A percentile compares a stretch with the other conserved stretches of the same genome.
Conservation (phyloP, 2,797 vertebrate species). For the Miichthys miiuy region DNA sequence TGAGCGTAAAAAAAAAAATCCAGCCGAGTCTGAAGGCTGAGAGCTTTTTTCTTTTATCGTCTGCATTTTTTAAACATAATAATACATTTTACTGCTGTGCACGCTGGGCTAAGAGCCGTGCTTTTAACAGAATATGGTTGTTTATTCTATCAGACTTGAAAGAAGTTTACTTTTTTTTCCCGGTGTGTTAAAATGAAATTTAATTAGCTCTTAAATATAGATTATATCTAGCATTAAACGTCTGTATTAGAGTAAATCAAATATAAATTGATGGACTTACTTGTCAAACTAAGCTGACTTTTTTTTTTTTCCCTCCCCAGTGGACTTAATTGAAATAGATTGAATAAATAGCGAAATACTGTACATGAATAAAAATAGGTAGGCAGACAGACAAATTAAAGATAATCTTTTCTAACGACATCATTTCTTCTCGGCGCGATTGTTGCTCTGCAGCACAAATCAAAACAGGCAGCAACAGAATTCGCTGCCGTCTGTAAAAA, state of each 20-base stretch:
- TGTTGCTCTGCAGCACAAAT: neutral
- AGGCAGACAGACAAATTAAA: neutral
- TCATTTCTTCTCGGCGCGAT: neutral
- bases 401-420: neutral
- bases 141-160: conserved; percentile 1
- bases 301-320: neutral
- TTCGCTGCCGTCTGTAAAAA: conserved; percentile 18
- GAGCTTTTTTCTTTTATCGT: conserved; percentile 23
- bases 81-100: neutral
- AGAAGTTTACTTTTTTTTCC: neutral
- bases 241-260: conserved; percentile 9
- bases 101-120: neutral
- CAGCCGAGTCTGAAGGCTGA: conserved; percentile 20
- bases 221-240: neutral
- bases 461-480: conserved; percentile 7
- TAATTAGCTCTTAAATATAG: neutral
- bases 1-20: conserved; percentile 35
- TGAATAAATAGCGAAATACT: conserved; percentile 4
- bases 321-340: neutral
- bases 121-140: neutral
- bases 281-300: neutral
- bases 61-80: neutral
- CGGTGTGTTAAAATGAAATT: conserved; percentile 8
- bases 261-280: neutral
- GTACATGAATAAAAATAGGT: neutral